phyloP scores from a whole-genome alignment of 1,140 invertebrate species.

The Drosophila ercepeae region DNA sequence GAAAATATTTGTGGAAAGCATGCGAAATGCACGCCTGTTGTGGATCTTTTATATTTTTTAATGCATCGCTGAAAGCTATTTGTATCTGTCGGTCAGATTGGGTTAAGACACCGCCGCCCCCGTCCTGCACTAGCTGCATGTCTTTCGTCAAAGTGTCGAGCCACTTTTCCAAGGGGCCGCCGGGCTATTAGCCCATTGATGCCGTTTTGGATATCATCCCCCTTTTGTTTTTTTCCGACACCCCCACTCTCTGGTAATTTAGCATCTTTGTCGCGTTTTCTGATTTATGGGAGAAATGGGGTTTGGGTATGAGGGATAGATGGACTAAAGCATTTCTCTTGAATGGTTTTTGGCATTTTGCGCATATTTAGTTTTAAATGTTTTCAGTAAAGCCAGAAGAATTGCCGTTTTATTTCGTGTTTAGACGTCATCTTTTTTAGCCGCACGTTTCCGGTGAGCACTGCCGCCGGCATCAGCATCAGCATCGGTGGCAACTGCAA shows the following conservation, averaged over 20 bases:
- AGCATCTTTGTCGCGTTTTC: conserved; percentile 60
- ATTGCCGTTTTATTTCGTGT: conserved; percentile 44
- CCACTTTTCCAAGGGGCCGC: conserved; percentile 49
- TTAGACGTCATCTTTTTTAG: conserved; percentile 63
- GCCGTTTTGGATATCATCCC: conserved; percentile 14
- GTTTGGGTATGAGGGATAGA: neutral
- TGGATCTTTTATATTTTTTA: conserved; percentile 68
- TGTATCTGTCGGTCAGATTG: conserved; percentile 81
- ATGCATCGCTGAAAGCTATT: conserved; percentile 79
- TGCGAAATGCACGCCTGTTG: conserved; percentile 73
- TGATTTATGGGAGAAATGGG: conserved; percentile 62
- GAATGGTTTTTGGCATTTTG: conserved; percentile 62
- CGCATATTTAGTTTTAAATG: conserved; percentile 71
- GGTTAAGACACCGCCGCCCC: conserved; percentile 61
- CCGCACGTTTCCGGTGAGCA: conserved; percentile 64
- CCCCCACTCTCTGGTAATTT: conserved; percentile 43
- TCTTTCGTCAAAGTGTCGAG: conserved; percentile 81
- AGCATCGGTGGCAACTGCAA: conserved; percentile 51
- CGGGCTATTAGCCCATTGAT: conserved; percentile 53
- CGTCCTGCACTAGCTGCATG: conserved; percentile 43
- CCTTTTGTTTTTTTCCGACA: neutral
- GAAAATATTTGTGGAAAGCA: conserved; percentile 78
- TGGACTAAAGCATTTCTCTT: conserved; percentile 37
- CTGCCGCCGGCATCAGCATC: conserved; percentile 48
- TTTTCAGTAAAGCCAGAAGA: conserved; percentile 37